These are phyloP conservation scores for Nesogale talazaci DNA, from an alignment of 2,113 vertebrate genomes.

Conservation along the genomic window DNA sequence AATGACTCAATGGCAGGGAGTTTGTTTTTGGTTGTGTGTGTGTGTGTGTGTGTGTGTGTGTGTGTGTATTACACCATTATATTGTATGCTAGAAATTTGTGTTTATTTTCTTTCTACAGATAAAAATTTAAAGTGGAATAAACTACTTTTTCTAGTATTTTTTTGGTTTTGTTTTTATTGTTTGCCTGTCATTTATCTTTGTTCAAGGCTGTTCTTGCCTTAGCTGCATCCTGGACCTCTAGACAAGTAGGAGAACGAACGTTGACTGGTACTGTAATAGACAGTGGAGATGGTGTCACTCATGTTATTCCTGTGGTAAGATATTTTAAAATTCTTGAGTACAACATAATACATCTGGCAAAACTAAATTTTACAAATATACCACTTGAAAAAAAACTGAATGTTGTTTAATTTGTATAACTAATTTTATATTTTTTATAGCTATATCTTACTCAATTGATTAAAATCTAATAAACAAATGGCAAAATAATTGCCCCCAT, in stretches of 20 bases:
- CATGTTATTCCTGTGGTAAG: conserved; percentile 99
- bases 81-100: conserved; percentile 6
- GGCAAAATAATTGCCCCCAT: neutral
- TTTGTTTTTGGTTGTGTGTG: no score
- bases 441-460: neutral
- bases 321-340: conserved; percentile 34
- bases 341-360: neutral
- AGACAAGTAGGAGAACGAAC: conserved; percentile 98
- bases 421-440: neutral
- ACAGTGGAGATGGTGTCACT: conserved; percentile 98
- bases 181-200: conserved; percentile 53
- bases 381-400: neutral
- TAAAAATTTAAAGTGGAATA: conserved; percentile 30
- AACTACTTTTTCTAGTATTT: neutral
- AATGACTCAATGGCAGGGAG: no score
- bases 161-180: conserved; percentile 9
- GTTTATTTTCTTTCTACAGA: conserved; percentile 42
- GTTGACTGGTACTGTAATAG: conserved; percentile 97
- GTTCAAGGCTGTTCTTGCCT: conserved; percentile 95
- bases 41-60: no score
- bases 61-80: no score
- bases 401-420: no score
- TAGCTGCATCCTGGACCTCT: conserved; percentile 99
- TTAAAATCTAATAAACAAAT: neutral
- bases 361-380: conserved; percentile 27